Evolutionary conservation across 2,797 vertebrate species (phyloP).

Genomic region (Apogon talboti): DNA sequence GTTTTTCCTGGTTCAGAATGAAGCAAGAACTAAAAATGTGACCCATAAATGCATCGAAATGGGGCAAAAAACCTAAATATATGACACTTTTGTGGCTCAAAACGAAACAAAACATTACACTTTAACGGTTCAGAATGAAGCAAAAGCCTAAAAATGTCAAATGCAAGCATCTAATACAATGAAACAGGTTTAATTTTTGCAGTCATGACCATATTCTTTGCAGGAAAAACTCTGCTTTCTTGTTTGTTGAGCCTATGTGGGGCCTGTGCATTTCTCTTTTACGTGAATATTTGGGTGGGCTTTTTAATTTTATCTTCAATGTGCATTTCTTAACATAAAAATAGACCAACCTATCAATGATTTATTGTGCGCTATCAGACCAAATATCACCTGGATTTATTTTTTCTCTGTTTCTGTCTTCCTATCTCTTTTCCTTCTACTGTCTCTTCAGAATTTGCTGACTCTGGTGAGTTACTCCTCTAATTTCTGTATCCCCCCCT

Average conservation of each 20-base stretch:
- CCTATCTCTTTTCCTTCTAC: slow-evolving; percentile 74
- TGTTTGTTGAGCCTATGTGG: slow-evolving; percentile 2
- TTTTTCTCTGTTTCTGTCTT: slow-evolving; percentile 69
- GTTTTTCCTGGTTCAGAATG: slow-evolving; percentile 13
- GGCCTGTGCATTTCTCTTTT: slow-evolving; percentile 16
- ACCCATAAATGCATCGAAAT: neutral
- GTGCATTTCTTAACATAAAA: slow-evolving; percentile 27
- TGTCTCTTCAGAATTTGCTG: slow-evolving; percentile 88
- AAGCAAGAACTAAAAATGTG: neutral
- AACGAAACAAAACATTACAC: neutral
- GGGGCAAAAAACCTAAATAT: neutral
- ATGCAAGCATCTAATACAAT: neutral
- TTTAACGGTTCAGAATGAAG: neutral
- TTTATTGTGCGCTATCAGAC: slow-evolving; percentile 53
- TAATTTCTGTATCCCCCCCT: slow-evolving; percentile 67
- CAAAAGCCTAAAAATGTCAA: neutral
- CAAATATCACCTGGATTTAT: slow-evolving; percentile 75
- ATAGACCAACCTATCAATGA: slow-evolving; percentile 39
- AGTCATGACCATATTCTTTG: neutral
- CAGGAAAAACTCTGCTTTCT: slow-evolving; percentile 7
- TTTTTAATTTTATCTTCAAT: neutral
- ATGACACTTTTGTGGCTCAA: neutral
- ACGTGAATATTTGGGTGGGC: neutral
- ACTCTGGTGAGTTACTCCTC: slow-evolving; percentile 87
- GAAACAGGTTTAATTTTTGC: neutral